A percentile compares a stretch with the other conserved stretches of the same genome.
Conservation (phyloP, 2,113 vertebrate genomes). For the Lophius piscatorius region DNA sequence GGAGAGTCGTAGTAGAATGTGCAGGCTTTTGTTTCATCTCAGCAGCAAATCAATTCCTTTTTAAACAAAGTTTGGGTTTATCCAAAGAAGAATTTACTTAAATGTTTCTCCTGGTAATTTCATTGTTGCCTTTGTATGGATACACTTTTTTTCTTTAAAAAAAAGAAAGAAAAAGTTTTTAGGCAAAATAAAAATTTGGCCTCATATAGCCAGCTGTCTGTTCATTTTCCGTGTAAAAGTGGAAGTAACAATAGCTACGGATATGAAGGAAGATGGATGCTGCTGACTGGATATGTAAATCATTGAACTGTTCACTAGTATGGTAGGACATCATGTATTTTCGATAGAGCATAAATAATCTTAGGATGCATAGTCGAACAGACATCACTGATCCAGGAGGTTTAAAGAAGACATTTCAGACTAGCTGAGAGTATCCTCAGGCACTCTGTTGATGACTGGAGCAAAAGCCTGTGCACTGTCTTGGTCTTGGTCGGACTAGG, state of each 20-base stretch:
- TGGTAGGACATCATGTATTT: background rate
- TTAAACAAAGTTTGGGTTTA: conserved; percentile 6
- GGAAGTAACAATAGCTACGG: too few relatives aligned
- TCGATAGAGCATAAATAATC: too few relatives aligned
- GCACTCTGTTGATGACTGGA: conserved; percentile 25
- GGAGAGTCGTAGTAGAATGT: conserved; percentile 24
- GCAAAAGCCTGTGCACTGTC: conserved; percentile 52
- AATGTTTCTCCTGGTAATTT: background rate
- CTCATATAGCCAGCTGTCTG: background rate
- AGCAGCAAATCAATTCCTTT: conserved; percentile 14
- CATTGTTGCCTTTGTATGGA: background rate
- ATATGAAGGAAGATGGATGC: background rate
- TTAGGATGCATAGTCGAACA: background rate
- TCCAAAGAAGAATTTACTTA: background rate
- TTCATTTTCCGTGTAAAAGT: background rate
- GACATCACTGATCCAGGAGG: background rate
- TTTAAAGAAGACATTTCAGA: background rate
- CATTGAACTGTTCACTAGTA: background rate
- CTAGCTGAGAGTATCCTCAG: background rate
- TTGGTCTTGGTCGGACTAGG: conserved; percentile 20
- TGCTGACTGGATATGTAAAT: background rate
- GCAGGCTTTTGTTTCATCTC: conserved; percentile 57
- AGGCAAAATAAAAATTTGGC: background rate
- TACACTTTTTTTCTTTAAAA: background rate
- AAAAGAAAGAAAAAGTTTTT: background rate